A percentile compares a stretch with the other conserved stretches of the same genome.
phyloP scores from a whole-genome alignment of 2,113 vertebrate species.

The Microtus richardsoni region DNA sequence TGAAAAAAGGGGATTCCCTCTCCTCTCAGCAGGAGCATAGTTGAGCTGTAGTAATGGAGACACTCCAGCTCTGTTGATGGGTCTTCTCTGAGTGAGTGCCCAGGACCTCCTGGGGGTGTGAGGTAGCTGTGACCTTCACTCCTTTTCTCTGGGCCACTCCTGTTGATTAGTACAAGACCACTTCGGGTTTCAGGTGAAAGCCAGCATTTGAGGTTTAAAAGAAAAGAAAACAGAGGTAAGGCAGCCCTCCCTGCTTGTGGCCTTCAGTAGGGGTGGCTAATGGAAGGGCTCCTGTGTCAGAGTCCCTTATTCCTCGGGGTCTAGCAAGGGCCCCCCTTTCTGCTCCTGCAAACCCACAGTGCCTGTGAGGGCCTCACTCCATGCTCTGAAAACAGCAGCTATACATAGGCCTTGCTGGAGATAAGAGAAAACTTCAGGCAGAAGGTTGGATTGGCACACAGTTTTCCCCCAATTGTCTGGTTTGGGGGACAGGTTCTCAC shows the following conservation, averaged over 20 bases:
- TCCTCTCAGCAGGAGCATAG: neutral
- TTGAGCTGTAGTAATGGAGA: neutral
- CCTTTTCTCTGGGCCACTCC: neutral
- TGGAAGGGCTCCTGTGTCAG: constrained; percentile 17
- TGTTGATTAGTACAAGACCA: constrained; percentile 1
- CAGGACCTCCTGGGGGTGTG: neutral
- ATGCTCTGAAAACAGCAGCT: no score
- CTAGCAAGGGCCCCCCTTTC: constrained; percentile 55
- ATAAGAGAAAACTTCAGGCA: neutral
- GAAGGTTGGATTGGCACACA: no score
- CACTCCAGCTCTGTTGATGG: neutral
- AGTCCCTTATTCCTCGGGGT: constrained; percentile 60
- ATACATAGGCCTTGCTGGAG: no score
- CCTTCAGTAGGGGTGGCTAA: constrained; percentile 20
- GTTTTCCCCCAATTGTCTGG: no score
- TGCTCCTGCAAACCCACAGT: constrained; percentile 43
- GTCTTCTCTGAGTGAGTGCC: neutral
- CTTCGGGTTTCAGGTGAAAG: neutral
- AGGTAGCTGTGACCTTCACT: neutral
- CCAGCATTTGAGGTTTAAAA: neutral
- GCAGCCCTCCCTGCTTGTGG: neutral
- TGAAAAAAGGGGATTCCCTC: neutral
- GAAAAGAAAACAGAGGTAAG: neutral
- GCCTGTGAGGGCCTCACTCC: neutral
- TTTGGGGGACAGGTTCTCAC: neutral